Evolutionary conservation across 2,888 invertebrate species (phyloP).

Genomic region (Pristionchus entomophagus): DNA sequence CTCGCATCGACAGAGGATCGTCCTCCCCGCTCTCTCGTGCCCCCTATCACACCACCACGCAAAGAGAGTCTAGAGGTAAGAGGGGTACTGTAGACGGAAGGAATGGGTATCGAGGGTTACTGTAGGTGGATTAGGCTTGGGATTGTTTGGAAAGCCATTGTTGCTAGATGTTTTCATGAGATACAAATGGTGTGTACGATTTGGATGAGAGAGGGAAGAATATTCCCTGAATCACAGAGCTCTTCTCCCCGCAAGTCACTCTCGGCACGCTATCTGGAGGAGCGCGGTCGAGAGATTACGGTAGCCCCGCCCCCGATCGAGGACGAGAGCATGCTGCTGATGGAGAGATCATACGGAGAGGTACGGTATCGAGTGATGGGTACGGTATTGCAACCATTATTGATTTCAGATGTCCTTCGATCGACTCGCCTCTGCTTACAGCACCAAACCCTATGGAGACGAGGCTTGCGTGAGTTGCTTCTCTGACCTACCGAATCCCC

Average conservation of each 20-base stretch:
- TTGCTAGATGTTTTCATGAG: not conserved
- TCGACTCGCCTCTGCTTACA: not conserved
- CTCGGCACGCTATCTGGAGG: conserved; percentile 24
- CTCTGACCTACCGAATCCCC: not conserved
- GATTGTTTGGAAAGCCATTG: not conserved
- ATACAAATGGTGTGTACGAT: not conserved
- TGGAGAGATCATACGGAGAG: not conserved
- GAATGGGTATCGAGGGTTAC: not conserved
- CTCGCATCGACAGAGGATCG: not conserved
- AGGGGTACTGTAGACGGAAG: not conserved
- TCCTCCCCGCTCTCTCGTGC: not conserved
- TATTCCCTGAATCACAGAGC: not conserved
- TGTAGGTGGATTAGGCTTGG: not conserved
- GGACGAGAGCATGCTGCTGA: not conserved
- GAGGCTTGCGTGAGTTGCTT: not conserved
- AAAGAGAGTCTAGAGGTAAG: not conserved
- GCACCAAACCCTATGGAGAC: conserved; percentile 26
- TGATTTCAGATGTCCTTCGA: not conserved
- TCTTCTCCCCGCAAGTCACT: not conserved
- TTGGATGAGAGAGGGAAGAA: not conserved
- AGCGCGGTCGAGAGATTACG: conserved; percentile 4
- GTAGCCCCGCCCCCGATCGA: not conserved
- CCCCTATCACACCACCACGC: not conserved
- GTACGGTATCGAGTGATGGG: not conserved
- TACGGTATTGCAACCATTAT: not conserved